A percentile compares a stretch with the other conserved stretches of the same genome.
phyloP scores from a whole-genome alignment of 2,888 invertebrate genomes.

The Tachina lurida region DNA sequence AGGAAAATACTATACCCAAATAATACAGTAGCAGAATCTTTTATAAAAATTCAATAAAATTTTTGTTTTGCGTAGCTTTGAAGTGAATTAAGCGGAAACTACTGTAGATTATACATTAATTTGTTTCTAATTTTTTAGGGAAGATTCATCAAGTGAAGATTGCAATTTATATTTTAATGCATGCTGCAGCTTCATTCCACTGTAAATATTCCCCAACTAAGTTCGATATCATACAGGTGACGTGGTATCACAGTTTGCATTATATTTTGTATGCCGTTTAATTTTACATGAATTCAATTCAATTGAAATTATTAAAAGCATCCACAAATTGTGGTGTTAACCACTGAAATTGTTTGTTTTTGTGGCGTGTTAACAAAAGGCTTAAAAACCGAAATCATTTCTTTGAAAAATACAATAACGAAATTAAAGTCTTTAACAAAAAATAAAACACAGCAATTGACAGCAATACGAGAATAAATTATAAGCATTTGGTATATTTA shows the following conservation, averaged over 20 bases:
- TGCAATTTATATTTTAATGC: too few species aligned
- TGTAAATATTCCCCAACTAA: background rate
- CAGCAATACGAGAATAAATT: slow-evolving; percentile 54
- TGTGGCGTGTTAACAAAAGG: slow-evolving; percentile 53
- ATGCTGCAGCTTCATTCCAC: background rate
- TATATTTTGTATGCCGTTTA: background rate
- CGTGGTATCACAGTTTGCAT: background rate
- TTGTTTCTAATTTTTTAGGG: too few species aligned
- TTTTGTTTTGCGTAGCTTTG: too few species aligned
- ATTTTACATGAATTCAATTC: slow-evolving; percentile 9
- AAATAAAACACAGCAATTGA: slow-evolving; percentile 33
- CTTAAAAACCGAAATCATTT: slow-evolving; percentile 40
- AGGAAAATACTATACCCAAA: too few species aligned
- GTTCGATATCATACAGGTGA: background rate
- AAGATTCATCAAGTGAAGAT: too few species aligned
- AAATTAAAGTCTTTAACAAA: background rate
- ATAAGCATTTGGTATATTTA: slow-evolving; percentile 47
- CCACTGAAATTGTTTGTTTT: slow-evolving; percentile 39
- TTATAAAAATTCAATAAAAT: too few species aligned
- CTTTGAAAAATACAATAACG: background rate
- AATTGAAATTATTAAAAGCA: slow-evolving; percentile 29
- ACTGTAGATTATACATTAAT: too few species aligned
- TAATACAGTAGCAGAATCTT: too few species aligned
- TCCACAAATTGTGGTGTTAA: slow-evolving; percentile 43
- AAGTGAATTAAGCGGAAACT: too few species aligned